These are phyloP conservation scores for Ferdinandea cuprea DNA, from an alignment of 2,888 invertebrate genomes.

Conservation along the genomic window DNA sequence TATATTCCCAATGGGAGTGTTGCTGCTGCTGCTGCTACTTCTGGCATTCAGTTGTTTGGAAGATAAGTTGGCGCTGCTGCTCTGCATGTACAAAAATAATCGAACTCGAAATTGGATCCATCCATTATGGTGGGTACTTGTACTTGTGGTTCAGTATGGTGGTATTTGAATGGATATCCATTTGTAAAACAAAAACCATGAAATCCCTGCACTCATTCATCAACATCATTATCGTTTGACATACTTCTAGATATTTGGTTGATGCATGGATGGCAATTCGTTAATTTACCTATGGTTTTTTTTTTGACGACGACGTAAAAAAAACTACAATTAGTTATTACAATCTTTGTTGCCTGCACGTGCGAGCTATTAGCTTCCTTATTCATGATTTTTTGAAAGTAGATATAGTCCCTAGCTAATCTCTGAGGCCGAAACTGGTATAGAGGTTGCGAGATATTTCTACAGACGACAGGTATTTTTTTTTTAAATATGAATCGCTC, in stretches of 20 bases:
- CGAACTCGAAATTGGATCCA: slow-evolving; percentile 47
- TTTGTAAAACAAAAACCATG: slow-evolving; percentile 29
- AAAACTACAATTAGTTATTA: too few species aligned
- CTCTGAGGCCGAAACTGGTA: too few species aligned
- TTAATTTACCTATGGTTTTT: too few species aligned
- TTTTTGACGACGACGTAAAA: too few species aligned
- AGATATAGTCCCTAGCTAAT: too few species aligned
- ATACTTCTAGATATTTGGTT: neutral
- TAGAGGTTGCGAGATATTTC: too few species aligned
- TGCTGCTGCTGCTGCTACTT: neutral
- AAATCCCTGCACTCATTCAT: slow-evolving; percentile 42
- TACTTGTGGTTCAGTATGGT: neutral
- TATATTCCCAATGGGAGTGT: slow-evolving; percentile 54
- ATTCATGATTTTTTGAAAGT: too few species aligned
- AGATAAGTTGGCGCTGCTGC: slow-evolving; percentile 19
- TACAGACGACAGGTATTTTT: too few species aligned
- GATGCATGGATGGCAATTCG: neutral
- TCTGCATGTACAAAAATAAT: slow-evolving; percentile 27
- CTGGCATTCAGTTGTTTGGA: slow-evolving; percentile 1
- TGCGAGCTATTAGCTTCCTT: too few species aligned
- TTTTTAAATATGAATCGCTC: too few species aligned
- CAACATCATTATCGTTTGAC: slow-evolving; percentile 25
- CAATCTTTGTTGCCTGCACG: too few species aligned
- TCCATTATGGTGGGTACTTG: slow-evolving; percentile 18
- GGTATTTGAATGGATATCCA: slow-evolving; percentile 19